Evolutionary conservation across 1,140 invertebrate species (phyloP), one percentile per base, ranked within the genome.

Genomic region (Trichogramma pretiosum): DNA sequence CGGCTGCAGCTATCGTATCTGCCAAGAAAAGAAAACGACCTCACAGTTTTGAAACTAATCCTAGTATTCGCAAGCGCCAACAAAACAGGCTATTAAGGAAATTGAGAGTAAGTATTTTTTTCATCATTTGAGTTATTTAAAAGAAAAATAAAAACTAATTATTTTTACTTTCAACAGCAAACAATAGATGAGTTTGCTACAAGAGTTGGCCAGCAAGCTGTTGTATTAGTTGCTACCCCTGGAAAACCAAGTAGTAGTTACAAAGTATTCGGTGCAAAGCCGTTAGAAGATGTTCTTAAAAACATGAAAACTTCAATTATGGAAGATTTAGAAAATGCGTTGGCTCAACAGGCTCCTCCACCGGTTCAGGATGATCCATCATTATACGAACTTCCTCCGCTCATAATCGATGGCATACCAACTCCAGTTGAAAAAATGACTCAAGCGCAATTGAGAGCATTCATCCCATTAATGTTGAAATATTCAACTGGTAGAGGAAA

Each of bases 381-480:
- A 35, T 74, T 96, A 28, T 94, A 96, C 69, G 93, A 97, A 74
- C 73, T 98, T 63, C 94, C 94, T 41, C 91, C 92, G 14, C 74
- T 97, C 28, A 92, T 96, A 53, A 93, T 98, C 56, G 94, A 97
- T 72, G 94, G 89, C 35, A 98, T 98, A 65, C 94, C 94, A 23
- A 98, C 93, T 32, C 93, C 93, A 2, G 91, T 98, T 0, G 94
- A 98, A 71, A 97, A 97, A 78, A 98, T 98, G 94, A 97, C 94
- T 17, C 94, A 97, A 68, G 94, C 93, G 26, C 94, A 97, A 68
- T 73, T 98, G 32, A 73, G 94, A 53, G 93, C 93, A 36, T 98
- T 98, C 67, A 97, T 98, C 58, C 94, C 94, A 33, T 78, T 97
- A 47, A 98, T 98, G 94, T 74, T 98, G 50, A 97, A 97, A 73